These are phyloP conservation scores for Doryteuthis pealeii DNA, from an alignment of 1,140 invertebrate species.

Conservation along the genomic window DNA sequence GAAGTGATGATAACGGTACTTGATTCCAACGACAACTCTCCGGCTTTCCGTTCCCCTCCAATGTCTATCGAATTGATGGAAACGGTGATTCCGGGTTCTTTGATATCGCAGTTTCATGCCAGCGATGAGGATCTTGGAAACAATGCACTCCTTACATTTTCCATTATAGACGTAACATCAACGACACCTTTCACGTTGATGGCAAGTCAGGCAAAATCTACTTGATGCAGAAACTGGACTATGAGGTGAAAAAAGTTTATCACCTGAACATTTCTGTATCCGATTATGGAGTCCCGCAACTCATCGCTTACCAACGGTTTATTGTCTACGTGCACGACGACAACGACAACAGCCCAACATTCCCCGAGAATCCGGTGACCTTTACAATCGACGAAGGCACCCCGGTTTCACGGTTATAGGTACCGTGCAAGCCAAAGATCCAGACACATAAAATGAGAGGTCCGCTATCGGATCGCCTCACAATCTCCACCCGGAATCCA, in stretches of 20 bases:
- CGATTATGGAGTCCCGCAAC: conserved; percentile 64
- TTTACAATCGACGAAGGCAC: conserved; percentile 90
- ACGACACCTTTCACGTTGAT: conserved; percentile 81
- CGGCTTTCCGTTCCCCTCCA: conserved; percentile 54
- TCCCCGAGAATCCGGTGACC: conserved; percentile 69
- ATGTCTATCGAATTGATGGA: conserved; percentile 20
- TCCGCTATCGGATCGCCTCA: conserved; percentile 73
- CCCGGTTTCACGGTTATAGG: conserved; percentile 24
- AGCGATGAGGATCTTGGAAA: conserved; percentile 63
- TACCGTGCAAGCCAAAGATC: conserved; percentile 66
- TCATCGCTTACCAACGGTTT: conserved; percentile 58
- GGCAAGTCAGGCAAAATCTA: conserved; percentile 79
- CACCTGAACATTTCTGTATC: conserved; percentile 86
- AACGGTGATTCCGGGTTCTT: conserved; percentile 34
- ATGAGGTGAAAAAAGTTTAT: conserved; percentile 80
- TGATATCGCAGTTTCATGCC: conserved; percentile 43
- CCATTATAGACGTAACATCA: conserved; percentile 89
- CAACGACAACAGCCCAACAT: conserved; percentile 91
- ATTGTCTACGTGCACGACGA: conserved; percentile 68
- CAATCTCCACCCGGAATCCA: conserved; percentile 72
- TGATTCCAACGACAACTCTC: conserved; percentile 94
- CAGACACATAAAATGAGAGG: conserved; percentile 48
- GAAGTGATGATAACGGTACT: conserved; percentile 73
- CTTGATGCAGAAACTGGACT: conserved; percentile 81
- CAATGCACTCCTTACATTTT: conserved; percentile 69